These are phyloP conservation scores for Chymomyza caudatula DNA, from an alignment of 2,888 invertebrate species.

Conservation along the genomic window DNA sequence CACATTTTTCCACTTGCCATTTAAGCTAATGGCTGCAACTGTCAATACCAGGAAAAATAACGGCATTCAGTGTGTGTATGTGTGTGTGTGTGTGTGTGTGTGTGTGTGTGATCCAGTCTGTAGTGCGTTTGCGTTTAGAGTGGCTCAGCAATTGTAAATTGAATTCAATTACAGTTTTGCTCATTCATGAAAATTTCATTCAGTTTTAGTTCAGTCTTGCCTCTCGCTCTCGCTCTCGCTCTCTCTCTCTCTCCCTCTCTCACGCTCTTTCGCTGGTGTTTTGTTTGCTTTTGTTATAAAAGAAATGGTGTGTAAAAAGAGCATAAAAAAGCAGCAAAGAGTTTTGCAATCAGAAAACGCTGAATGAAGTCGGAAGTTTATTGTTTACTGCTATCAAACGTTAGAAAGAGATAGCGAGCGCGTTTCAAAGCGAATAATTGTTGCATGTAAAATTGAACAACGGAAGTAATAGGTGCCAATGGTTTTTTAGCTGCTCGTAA, in stretches of 20 bases:
- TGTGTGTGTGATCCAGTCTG: constrained; percentile 9
- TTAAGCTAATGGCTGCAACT: neutral
- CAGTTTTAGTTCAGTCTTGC: constrained; percentile 13
- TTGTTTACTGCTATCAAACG: constrained; percentile 39
- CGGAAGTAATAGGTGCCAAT: constrained; percentile 48
- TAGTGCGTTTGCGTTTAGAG: constrained; percentile 14
- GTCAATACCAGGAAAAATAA: neutral
- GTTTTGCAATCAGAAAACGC: constrained; percentile 44
- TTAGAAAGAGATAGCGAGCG: constrained; percentile 2
- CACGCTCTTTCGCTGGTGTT: neutral
- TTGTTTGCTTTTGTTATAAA: neutral
- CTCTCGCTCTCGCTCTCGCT: no score
- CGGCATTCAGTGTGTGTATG: neutral
- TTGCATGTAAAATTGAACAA: constrained; percentile 27
- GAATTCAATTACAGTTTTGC: constrained; percentile 43
- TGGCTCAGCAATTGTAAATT: constrained; percentile 37
- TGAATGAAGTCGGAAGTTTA: constrained; percentile 62
- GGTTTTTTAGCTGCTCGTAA: neutral
- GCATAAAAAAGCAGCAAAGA: constrained; percentile 23
- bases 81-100: neutral
- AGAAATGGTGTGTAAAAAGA: constrained; percentile 11
- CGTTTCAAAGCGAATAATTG: neutral
- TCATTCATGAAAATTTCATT: constrained; percentile 42
- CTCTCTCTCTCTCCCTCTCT: no score
- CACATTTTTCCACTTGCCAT: neutral